phyloP scores from a whole-genome alignment of 2,113 vertebrate species.

The Nestor notabilis region DNA sequence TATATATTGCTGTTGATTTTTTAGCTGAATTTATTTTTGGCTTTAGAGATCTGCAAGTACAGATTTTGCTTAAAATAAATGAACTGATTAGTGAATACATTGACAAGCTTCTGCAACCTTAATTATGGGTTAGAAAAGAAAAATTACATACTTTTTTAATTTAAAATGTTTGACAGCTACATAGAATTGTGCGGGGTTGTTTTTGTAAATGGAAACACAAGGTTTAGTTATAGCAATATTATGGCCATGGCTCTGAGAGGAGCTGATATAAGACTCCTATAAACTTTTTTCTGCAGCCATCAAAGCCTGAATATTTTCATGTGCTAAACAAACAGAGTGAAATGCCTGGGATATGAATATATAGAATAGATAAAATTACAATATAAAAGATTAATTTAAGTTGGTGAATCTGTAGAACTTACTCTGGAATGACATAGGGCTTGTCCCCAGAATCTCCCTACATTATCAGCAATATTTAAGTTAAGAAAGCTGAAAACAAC shows the following conservation, averaged over 20 bases:
- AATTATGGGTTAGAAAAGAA: background rate
- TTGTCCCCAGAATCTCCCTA: background rate
- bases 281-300: background rate
- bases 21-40: background rate
- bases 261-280: background rate
- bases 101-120: background rate
- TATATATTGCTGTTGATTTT: background rate
- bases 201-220: background rate
- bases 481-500: background rate
- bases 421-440: background rate
- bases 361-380: background rate
- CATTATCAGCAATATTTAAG: background rate
- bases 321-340: background rate
- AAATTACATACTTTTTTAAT: background rate
- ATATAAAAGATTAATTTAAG: background rate
- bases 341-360: background rate
- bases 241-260: background rate
- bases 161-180: background rate
- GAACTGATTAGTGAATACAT: background rate
- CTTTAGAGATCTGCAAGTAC: background rate
- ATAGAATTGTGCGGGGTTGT: background rate
- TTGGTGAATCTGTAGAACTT: background rate
- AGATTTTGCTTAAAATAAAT: conserved; percentile 3
- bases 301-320: background rate
- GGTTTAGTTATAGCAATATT: background rate